These are phyloP conservation scores for Porites lobata DNA, from an alignment of 92 coral and sea anemone genomes.

Conservation along the genomic window DNA sequence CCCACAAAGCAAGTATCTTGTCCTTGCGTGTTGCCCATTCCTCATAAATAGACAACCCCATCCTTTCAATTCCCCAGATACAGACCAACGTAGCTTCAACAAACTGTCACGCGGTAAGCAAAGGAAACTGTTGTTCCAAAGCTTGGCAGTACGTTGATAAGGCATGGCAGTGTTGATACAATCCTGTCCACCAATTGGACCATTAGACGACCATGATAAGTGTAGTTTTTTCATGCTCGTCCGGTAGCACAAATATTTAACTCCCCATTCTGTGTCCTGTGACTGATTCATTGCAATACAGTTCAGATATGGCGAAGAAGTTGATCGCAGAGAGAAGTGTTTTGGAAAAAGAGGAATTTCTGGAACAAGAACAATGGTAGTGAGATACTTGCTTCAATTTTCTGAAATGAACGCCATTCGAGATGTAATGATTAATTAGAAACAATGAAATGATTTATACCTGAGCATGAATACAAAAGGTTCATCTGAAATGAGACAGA, in stretches of 20 bases:
- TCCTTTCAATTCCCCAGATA: slow-evolving; percentile 18
- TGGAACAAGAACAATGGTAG: slow-evolving; percentile 5
- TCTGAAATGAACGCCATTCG: not conserved
- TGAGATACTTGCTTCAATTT: not conserved
- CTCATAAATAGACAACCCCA: slow-evolving; percentile 68
- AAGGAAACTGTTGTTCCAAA: slow-evolving; percentile 78
- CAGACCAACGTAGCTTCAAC: slow-evolving; percentile 70
- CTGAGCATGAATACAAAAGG: slow-evolving; percentile 83
- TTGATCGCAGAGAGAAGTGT: slow-evolving; percentile 61
- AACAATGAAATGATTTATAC: slow-evolving; percentile 32
- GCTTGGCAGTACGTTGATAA: slow-evolving; percentile 25
- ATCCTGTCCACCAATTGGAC: slow-evolving; percentile 55
- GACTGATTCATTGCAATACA: slow-evolving; percentile 74
- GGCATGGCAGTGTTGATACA: slow-evolving; percentile 66
- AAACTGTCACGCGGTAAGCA: slow-evolving; percentile 74
- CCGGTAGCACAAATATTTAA: slow-evolving; percentile 73
- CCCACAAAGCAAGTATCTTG: slow-evolving; percentile 65
- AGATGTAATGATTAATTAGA: not conserved
- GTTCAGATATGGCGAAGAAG: slow-evolving; percentile 12
- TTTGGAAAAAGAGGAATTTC: slow-evolving; percentile 78
- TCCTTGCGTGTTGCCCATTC: slow-evolving; percentile 23
- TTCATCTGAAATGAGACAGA: slow-evolving; percentile 45
- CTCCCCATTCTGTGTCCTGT: slow-evolving; percentile 76
- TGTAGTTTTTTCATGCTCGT: slow-evolving; percentile 62
- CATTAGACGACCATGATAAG: slow-evolving; percentile 75